These are phyloP conservation scores for Ormyrus rosae DNA, from an alignment of 2,888 invertebrate genomes.

Conservation along the genomic window DNA sequence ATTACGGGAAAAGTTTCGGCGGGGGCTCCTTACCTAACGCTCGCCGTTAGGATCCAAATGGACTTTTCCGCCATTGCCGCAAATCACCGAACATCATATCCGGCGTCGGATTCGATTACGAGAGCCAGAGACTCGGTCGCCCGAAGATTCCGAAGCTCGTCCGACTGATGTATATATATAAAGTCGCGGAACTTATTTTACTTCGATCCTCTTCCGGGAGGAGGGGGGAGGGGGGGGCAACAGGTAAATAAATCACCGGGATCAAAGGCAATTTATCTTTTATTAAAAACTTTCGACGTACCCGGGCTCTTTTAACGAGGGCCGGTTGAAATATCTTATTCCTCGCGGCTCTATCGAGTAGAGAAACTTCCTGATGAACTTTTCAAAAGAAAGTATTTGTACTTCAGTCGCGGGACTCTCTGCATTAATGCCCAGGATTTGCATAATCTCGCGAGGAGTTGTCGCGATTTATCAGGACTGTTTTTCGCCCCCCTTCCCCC, in stretches of 20 bases:
- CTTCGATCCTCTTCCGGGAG: not conserved
- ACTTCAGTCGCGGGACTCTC: not conserved
- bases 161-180: not conserved
- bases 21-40: too few species aligned
- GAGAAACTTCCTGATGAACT: not conserved
- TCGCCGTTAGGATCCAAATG: too few species aligned
- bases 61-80: constrained; percentile 15
- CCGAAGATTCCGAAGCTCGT: not conserved
- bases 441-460: constrained; percentile 22
- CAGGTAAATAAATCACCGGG: constrained; percentile 40
- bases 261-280: constrained; percentile 42
- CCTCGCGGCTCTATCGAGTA: not conserved
- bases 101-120: constrained; percentile 48
- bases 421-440: not conserved
- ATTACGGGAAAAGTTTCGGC: too few species aligned
- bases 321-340: constrained; percentile 29
- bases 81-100: constrained; percentile 51
- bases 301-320: not conserved
- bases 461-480: not conserved
- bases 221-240: not conserved
- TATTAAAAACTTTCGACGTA: constrained; percentile 31
- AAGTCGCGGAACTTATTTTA: not conserved
- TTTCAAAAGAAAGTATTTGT: not conserved
- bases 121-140: not conserved
- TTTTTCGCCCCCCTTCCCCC: not conserved